Percentiles rank a stretch among this genome's conserved stretches.
phyloP scores from a whole-genome alignment of 2,888 invertebrate genomes.

The Xanthorhoe designata region DNA sequence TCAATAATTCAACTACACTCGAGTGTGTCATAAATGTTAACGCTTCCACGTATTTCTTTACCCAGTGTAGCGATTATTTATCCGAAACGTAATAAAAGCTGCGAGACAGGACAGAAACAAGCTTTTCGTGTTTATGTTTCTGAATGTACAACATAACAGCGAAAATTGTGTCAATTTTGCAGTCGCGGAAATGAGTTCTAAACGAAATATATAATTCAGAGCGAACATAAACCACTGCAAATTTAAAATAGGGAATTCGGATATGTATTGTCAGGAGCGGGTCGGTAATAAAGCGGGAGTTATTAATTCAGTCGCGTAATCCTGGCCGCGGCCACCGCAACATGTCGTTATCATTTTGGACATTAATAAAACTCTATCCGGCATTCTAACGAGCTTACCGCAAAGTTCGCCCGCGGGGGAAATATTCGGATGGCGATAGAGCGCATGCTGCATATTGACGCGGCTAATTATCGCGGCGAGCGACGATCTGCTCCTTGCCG shows the following conservation, averaged over 20 bases:
- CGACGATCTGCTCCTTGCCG: conserved; percentile 16
- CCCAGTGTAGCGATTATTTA: conserved; percentile 43
- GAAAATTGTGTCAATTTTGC: conserved; percentile 39
- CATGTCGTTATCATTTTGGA: conserved; percentile 76
- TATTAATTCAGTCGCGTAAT: conserved; percentile 75
- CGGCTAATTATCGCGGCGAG: conserved; percentile 59
- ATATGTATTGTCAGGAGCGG: conserved; percentile 59
- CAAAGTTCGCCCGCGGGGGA: conserved; percentile 65
- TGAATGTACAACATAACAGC: conserved; percentile 36
- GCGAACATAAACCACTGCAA: conserved; percentile 55
- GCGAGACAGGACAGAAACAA: conserved; percentile 41
- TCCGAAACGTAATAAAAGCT: conserved; percentile 42
- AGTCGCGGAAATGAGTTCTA: conserved; percentile 42
- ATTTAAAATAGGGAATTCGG: conserved; percentile 66
- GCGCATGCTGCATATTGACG: conserved; percentile 62
- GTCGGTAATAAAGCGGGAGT: conserved; percentile 61
- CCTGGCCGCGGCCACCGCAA: conserved; percentile 56
- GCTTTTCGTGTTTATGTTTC: conserved; percentile 39
- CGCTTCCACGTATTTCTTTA: conserved; percentile 42
- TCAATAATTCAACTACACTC: conserved; percentile 50
- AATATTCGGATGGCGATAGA: conserved; percentile 65
- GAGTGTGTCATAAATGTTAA: conserved; percentile 49
- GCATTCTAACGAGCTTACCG: conserved; percentile 61
- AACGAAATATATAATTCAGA: conserved; percentile 54
- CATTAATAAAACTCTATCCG: conserved; percentile 75